These are phyloP conservation scores for Drosophila seguyi DNA, from an alignment of 1,140 invertebrate genomes.

Conservation along the genomic window DNA sequence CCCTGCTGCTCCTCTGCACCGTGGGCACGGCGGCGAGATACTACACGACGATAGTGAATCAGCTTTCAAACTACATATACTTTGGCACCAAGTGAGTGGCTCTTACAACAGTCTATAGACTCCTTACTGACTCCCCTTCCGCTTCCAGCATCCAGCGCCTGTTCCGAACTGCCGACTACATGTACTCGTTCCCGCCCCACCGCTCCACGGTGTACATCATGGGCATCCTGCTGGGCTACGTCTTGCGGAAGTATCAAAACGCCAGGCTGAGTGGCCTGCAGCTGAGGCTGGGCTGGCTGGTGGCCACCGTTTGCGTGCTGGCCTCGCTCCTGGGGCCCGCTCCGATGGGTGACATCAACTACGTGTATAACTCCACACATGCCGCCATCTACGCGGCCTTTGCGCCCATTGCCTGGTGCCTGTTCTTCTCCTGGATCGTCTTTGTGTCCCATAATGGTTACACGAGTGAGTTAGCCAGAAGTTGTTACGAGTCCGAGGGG, in stretches of 20 bases:
- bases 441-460: slow-evolving; percentile 88
- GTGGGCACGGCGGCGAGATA: slow-evolving; percentile 88
- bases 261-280: slow-evolving; percentile 83
- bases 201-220: slow-evolving; percentile 90
- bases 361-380: slow-evolving; percentile 88
- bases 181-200: slow-evolving; percentile 90
- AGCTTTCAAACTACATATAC: slow-evolving; percentile 88
- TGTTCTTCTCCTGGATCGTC: slow-evolving; percentile 89
- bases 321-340: slow-evolving; percentile 88
- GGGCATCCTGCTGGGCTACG: slow-evolving; percentile 89
- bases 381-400: slow-evolving; percentile 90
- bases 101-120: fast-evolving
- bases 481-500: too few relatives aligned
- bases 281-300: slow-evolving; percentile 87
- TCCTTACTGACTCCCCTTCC: too few relatives aligned
- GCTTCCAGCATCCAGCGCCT: slow-evolving; percentile 89
- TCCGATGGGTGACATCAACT: slow-evolving; percentile 89
- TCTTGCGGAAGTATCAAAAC: slow-evolving; percentile 86
- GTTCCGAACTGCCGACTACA: slow-evolving; percentile 90
- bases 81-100: slow-evolving; percentile 89
- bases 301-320: slow-evolving; percentile 86
- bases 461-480: slow-evolving; percentile 86
- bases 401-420: slow-evolving; percentile 90
- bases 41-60: slow-evolving; percentile 87
- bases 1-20: slow-evolving; percentile 85